Conservation (phyloP, 2,888 invertebrate genomes). For the Drosophila stalkeri region DNA sequence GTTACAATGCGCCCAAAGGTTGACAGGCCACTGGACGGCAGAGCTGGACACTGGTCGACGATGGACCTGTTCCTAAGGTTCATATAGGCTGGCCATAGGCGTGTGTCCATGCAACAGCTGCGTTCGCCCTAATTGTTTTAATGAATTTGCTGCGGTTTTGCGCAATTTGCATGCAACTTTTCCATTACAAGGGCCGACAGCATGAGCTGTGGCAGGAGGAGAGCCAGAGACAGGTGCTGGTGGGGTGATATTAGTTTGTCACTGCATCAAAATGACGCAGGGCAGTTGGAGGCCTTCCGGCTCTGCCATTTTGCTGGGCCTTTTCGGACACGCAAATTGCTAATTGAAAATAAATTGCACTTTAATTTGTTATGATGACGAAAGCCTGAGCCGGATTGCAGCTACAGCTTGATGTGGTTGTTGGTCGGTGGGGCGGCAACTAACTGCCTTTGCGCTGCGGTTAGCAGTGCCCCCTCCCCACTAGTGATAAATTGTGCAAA, state of each 20-base stretch:
- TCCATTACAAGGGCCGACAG: constrained; percentile 57
- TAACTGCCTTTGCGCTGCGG: constrained; percentile 11
- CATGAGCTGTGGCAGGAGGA: constrained; percentile 4
- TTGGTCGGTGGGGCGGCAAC: background rate
- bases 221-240: background rate
- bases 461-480: constrained; percentile 17
- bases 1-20: constrained; percentile 41
- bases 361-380: constrained; percentile 74
- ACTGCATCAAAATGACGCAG: constrained; percentile 62
- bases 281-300: constrained; percentile 38
- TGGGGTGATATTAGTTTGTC: constrained; percentile 74
- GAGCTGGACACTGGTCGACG: constrained; percentile 6
- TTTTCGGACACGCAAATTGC: constrained; percentile 73
- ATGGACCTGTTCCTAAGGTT: constrained; percentile 30
- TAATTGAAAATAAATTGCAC: constrained; percentile 81
- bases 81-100: constrained; percentile 28
- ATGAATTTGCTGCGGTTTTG: constrained; percentile 81
- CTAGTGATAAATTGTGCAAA: constrained; percentile 81
- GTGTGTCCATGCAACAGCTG: constrained; percentile 63
- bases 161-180: constrained; percentile 81
- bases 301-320: constrained; percentile 51
- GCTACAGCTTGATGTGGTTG: background rate
- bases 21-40: constrained; percentile 30
- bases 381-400: constrained; percentile 24
- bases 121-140: constrained; percentile 75